phyloP scores from a whole-genome alignment of 2,113 vertebrate genomes.

The Phodopus roborovskii region DNA sequence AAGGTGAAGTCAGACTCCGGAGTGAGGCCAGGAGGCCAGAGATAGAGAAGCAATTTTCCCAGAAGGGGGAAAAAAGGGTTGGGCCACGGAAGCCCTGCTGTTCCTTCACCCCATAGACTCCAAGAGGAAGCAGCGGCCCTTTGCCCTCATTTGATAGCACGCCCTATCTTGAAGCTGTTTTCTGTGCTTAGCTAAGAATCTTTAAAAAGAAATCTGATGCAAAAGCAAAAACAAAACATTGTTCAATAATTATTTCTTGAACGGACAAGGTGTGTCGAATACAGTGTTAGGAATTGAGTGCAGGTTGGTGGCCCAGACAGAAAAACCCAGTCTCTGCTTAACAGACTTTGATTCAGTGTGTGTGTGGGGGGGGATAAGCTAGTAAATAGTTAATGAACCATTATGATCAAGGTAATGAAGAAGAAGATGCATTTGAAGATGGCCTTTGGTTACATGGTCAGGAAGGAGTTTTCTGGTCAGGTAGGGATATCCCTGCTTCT shows the following conservation, averaged over 20 bases:
- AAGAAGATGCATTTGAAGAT: neutral
- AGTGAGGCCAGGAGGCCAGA: neutral
- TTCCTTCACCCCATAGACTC: rapidly evolving
- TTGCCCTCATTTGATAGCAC: neutral
- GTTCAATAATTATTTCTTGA: slow-evolving; percentile 29
- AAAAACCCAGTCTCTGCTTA: neutral
- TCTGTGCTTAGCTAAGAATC: neutral
- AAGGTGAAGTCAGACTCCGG: slow-evolving; percentile 53
- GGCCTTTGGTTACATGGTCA: neutral
- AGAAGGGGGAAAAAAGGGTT: neutral
- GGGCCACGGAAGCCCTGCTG: rapidly evolving
- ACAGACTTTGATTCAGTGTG: neutral
- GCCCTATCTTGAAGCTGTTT: neutral
- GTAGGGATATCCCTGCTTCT: neutral
- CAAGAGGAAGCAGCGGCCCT: neutral
- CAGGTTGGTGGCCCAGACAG: neutral
- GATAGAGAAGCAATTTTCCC: neutral
- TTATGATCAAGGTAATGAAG: neutral
- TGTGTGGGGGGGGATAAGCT: neutral
- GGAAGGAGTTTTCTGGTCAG: neutral
- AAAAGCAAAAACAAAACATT: neutral
- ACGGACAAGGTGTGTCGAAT: neutral
- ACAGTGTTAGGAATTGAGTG: neutral
- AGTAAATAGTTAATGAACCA: neutral
- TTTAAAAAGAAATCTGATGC: neutral